Percentiles rank a stretch among this genome's conserved stretches.
These are phyloP conservation scores for Alosa alosa DNA, from an alignment of 2,113 vertebrate genomes.

Conservation along the genomic window DNA sequence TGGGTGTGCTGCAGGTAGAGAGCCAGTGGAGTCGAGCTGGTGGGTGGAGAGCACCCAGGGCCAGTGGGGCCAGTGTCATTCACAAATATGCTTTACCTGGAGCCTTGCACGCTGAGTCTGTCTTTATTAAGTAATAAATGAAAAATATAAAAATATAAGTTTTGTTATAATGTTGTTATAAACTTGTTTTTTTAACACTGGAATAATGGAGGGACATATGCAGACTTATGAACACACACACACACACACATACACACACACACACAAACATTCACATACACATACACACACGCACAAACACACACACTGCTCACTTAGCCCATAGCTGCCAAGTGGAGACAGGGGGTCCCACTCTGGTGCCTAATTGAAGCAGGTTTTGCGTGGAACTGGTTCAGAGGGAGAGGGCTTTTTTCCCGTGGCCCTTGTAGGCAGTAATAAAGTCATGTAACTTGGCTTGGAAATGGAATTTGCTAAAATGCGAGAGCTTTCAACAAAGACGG, in stretches of 20 bases:
- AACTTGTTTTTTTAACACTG: background rate
- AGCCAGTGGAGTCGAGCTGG: background rate
- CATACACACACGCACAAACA: constrained; percentile 19
- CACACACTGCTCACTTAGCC: constrained; percentile 34
- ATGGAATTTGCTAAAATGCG: constrained; percentile 62
- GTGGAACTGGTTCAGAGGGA: constrained; percentile 54
- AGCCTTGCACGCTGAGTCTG: background rate
- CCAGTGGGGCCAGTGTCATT: background rate
- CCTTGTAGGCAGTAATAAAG: constrained; percentile 59
- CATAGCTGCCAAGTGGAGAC: constrained; percentile 57
- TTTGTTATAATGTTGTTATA: background rate
- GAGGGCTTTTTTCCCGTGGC: constrained; percentile 33
- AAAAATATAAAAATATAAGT: background rate
- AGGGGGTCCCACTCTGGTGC: constrained; percentile 45
- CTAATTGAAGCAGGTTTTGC: constrained; percentile 54
- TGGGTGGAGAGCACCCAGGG: background rate
- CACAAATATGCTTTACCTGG: background rate
- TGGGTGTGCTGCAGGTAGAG: background rate
- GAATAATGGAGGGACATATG: background rate
- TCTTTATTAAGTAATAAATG: background rate
- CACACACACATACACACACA: background rate
- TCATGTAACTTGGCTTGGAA: constrained; percentile 61
- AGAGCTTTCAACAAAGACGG: constrained; percentile 67
- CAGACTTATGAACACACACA: background rate
- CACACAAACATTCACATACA: constrained; percentile 24